These are phyloP conservation scores for Tringa solitaria DNA, from an alignment of 2,113 vertebrate species.

Conservation along the genomic window DNA sequence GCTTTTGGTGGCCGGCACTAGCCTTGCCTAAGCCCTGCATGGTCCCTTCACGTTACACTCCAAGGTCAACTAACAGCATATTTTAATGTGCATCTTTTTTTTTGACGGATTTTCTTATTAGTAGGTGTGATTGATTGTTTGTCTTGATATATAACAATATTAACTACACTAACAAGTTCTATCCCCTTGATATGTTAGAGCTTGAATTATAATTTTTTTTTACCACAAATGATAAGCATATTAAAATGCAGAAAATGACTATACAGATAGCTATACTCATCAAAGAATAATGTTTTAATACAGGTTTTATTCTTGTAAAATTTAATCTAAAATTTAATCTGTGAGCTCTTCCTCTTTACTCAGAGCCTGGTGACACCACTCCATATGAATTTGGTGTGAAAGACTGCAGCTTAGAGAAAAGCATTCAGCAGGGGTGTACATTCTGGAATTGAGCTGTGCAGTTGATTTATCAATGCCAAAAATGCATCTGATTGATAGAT, in stretches of 20 bases:
- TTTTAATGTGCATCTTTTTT: neutral
- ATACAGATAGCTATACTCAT: neutral
- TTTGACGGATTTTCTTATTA: neutral
- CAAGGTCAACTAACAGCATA: neutral
- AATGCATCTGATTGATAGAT: neutral
- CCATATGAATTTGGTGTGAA: neutral
- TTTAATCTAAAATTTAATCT: neutral
- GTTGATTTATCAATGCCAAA: neutral
- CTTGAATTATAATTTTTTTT: neutral
- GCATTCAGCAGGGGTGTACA: neutral
- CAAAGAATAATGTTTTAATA: neutral
- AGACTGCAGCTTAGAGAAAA: neutral
- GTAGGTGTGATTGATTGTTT: neutral
- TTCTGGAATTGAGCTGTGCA: neutral
- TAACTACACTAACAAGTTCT: neutral
- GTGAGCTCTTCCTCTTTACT: neutral
- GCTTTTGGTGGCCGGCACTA: neutral
- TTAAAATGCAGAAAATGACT: neutral
- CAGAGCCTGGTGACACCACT: neutral
- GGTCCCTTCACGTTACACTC: rapidly evolving
- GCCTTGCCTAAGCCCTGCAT: neutral
- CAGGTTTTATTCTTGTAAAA: neutral
- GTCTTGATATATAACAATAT: neutral
- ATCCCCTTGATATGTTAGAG: neutral
- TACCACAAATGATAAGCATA: neutral